Percentiles rank a stretch among this genome's conserved stretches.
Evolutionary conservation across 2,113 vertebrate species (phyloP).

Genomic region (Cnemophilus loriae): DNA sequence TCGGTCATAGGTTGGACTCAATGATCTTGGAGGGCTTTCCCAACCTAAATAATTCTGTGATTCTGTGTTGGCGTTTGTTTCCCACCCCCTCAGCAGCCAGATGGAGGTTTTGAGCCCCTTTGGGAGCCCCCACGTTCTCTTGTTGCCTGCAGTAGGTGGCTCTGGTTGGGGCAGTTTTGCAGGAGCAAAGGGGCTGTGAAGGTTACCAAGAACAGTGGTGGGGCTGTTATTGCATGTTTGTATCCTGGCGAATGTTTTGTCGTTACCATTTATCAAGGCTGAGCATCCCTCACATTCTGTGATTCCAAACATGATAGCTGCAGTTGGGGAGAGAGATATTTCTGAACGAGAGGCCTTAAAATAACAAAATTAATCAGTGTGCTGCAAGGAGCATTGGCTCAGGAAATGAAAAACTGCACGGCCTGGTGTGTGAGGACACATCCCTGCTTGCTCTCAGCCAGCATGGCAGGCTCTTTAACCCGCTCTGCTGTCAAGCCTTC

Average conservation of each 20-base stretch:
- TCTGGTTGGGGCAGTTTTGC: background rate
- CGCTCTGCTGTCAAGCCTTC: background rate
- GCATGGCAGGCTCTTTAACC: background rate
- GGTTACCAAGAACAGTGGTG: background rate
- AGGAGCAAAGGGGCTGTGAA: background rate
- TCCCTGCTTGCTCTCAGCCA: background rate
- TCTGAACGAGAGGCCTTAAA: background rate
- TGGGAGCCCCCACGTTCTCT: background rate
- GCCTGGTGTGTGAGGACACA: background rate
- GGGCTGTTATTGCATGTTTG: background rate
- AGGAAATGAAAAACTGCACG: slow-evolving; percentile 35
- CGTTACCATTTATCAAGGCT: background rate
- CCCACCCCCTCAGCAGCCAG: background rate
- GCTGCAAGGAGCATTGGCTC: background rate
- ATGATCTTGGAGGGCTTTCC: background rate
- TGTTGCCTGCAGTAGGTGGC: background rate
- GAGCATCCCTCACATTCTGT: rapidly evolving
- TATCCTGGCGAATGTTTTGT: background rate
- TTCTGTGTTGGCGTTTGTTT: background rate
- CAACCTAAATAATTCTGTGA: background rate
- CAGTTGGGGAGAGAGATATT: background rate
- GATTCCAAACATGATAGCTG: background rate
- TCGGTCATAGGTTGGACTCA: rapidly evolving
- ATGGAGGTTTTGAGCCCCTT: background rate
- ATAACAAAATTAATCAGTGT: background rate